These are phyloP conservation scores for Autographa gamma DNA, from an alignment of 2,888 invertebrate genomes.

Conservation along the genomic window DNA sequence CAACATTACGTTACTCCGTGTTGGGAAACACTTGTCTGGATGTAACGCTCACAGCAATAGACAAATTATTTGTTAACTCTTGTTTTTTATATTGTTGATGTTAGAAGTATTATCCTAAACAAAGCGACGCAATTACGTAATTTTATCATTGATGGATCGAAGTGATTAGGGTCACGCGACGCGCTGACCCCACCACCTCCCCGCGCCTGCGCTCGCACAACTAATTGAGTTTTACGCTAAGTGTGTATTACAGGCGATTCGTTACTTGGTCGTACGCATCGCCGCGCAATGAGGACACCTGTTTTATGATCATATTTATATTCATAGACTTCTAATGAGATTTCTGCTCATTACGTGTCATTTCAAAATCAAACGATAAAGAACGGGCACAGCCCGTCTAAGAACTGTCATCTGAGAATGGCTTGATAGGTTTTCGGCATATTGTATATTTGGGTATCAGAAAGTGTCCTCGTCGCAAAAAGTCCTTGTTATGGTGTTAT, in stretches of 20 bases:
- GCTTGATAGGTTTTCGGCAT: too few relatives aligned
- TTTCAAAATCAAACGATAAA: not conserved
- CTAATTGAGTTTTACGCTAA: conserved; percentile 11
- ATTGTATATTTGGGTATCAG: too few relatives aligned
- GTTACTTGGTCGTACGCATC: conserved; percentile 30
- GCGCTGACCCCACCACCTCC: conserved; percentile 28
- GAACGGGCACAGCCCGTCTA: not conserved
- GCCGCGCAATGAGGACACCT: conserved; percentile 48
- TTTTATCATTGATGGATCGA: conserved; percentile 63
- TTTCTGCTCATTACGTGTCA: conserved; percentile 5
- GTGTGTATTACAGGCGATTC: conserved; percentile 12
- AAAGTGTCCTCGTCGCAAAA: too few relatives aligned
- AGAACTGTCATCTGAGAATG: not conserved
- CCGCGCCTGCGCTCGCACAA: conserved; percentile 7
- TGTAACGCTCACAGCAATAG: conserved; percentile 14
- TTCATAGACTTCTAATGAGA: conserved; percentile 17
- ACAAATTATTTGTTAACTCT: conserved; percentile 37
- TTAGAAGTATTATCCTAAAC: conserved; percentile 32
- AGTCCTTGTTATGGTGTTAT: too few relatives aligned
- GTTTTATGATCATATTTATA: conserved; percentile 21
- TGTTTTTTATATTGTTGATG: conserved; percentile 9
- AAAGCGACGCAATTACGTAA: conserved; percentile 58
- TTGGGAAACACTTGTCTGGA: conserved; percentile 21
- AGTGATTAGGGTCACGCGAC: conserved; percentile 69
- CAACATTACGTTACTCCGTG: too few relatives aligned